Evolutionary conservation across 23 tunicate genomes (phyloP).

Genomic region (Diplosoma virens): DNA sequence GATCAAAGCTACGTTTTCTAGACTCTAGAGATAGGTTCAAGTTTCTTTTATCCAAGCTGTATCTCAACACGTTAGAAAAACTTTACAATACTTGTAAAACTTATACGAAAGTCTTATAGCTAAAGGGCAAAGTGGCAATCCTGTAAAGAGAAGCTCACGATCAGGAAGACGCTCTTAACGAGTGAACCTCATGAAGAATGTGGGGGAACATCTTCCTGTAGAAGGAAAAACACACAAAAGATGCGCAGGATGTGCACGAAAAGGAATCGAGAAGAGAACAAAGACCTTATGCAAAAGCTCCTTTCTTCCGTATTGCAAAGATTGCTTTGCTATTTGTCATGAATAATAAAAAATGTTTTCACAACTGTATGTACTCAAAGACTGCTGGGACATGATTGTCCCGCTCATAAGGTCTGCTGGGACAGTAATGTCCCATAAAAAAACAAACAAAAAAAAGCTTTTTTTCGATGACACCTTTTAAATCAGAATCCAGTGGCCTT

Average conservation of each 20-base stretch:
- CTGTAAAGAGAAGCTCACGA: not conserved
- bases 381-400: conserved; percentile 33
- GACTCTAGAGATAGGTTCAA: conserved; percentile 32
- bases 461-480: too few species aligned
- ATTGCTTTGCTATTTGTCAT: conserved; percentile 29
- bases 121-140: conserved; percentile 14
- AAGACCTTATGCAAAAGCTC: conserved; percentile 18
- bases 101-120: conserved; percentile 17
- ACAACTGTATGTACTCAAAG: too few species aligned
- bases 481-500: too few species aligned
- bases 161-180: conserved; percentile 29
- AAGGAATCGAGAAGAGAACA: conserved; percentile 23
- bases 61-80: not conserved
- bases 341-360: too few species aligned
- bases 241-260: conserved; percentile 20
- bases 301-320: conserved; percentile 25
- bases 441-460: conserved; percentile 24
- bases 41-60: conserved; percentile 22
- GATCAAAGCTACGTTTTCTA: conserved; percentile 21
- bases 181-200: conserved; percentile 23
- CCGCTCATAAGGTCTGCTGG: conserved; percentile 16
- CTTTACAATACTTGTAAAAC: not conserved
- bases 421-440: conserved; percentile 21
- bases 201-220: conserved; percentile 22
- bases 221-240: conserved; percentile 31